These are phyloP conservation scores for Torymus auratus DNA, from an alignment of 2,888 invertebrate genomes.

Conservation along the genomic window DNA sequence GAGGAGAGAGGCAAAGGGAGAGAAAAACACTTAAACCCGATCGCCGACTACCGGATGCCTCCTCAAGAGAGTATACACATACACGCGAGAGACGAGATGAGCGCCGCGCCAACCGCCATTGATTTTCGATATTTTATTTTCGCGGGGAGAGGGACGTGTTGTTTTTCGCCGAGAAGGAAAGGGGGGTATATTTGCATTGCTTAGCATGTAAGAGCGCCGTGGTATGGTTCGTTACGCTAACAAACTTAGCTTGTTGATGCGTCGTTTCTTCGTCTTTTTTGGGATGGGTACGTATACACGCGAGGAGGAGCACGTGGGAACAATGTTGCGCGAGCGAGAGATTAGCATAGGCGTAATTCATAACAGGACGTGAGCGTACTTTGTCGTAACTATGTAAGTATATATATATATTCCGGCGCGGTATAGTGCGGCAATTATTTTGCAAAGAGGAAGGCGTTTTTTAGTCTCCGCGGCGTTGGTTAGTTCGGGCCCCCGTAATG, in stretches of 20 bases:
- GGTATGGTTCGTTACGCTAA: slow-evolving; percentile 42
- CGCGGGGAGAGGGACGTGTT: not conserved
- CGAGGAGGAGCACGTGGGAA: too few species aligned
- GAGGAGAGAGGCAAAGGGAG: not conserved
- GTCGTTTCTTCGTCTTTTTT: slow-evolving; percentile 1
- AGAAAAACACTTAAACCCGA: slow-evolving; percentile 43
- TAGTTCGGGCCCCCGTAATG: too few species aligned
- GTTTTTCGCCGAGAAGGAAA: not conserved
- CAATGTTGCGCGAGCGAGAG: not conserved
- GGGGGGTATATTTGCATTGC: slow-evolving; percentile 41
- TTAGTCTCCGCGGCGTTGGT: too few species aligned
- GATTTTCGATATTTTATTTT: slow-evolving; percentile 28
- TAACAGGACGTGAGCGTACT: too few species aligned
- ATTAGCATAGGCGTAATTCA: not conserved
- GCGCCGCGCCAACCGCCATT: not conserved
- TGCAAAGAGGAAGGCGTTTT: too few species aligned
- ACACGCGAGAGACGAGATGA: too few species aligned
- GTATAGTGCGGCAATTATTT: too few species aligned
- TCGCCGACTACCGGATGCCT: not conserved
- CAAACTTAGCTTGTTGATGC: slow-evolving; percentile 32
- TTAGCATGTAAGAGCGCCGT: slow-evolving; percentile 19
- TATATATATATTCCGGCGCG: too few species aligned
- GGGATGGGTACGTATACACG: too few species aligned
- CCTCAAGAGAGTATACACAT: not conserved
- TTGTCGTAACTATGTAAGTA: too few species aligned